A percentile compares a stretch with the other conserved stretches of the same genome.
phyloP scores from a whole-genome alignment of 1,140 invertebrate genomes.

The Coelopa frigida region DNA sequence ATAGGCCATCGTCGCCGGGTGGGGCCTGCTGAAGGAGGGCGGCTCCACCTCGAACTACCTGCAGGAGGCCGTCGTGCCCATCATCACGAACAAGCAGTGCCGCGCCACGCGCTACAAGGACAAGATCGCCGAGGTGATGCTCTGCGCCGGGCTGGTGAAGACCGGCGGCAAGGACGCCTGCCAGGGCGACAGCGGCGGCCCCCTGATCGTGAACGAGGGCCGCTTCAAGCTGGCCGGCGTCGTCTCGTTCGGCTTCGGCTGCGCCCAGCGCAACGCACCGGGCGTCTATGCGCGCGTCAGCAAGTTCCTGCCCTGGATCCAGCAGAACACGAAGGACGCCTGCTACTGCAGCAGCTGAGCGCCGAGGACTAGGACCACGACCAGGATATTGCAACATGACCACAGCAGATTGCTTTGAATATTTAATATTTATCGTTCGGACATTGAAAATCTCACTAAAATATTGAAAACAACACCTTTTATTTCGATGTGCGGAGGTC shows the following conservation, averaged over 20 bases:
- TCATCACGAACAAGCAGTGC: conserved; percentile 84
- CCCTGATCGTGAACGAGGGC: conserved; percentile 34
- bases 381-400: too few relatives aligned
- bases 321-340: conserved; percentile 32
- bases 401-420: too few relatives aligned
- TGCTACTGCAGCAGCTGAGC: conserved; percentile 33
- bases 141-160: conserved; percentile 82
- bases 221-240: conserved; percentile 53
- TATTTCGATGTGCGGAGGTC: too few relatives aligned
- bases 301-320: conserved; percentile 56
- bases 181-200: conserved; percentile 54
- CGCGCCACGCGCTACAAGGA: conserved; percentile 77
- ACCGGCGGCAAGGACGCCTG: conserved; percentile 87
- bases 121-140: conserved; percentile 80
- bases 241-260: conserved; percentile 66
- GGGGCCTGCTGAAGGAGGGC: conserved; percentile 79
- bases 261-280: conserved; percentile 64
- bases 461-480: too few relatives aligned
- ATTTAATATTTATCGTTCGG: too few relatives aligned
- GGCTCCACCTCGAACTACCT: conserved; percentile 75
- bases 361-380: too few relatives aligned
- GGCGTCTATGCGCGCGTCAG: conserved; percentile 73
- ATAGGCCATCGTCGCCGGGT: conserved; percentile 77
- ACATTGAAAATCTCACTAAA: too few relatives aligned
- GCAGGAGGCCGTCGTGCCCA: conserved; percentile 72